These are phyloP conservation scores for Vulpes ferrilata DNA, from an alignment of 2,113 vertebrate species.

Conservation along the genomic window DNA sequence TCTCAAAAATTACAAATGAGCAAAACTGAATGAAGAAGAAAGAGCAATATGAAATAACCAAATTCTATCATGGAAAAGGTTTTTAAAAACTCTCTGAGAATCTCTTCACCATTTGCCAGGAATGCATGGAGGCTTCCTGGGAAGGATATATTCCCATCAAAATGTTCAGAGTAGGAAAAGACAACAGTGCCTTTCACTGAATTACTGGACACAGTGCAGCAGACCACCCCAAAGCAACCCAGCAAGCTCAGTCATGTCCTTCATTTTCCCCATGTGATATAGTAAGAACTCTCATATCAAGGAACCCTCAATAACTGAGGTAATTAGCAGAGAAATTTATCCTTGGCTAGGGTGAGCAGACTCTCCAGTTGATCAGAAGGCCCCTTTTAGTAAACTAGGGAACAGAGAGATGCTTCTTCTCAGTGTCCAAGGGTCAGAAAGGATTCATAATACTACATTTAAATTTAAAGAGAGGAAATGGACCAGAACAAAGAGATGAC, in stretches of 20 bases:
- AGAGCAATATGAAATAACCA: neutral
- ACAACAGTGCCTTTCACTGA: neutral
- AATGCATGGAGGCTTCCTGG: accelerated
- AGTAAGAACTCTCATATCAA: neutral
- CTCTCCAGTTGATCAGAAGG: neutral
- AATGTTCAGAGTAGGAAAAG: neutral
- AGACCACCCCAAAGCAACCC: neutral
- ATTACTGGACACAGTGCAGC: neutral
- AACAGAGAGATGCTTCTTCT: neutral
- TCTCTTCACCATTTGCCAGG: neutral
- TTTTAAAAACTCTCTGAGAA: neutral
- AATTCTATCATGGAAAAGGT: neutral
- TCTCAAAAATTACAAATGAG: neutral
- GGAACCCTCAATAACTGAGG: neutral
- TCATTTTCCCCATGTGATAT: neutral
- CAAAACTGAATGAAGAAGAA: neutral
- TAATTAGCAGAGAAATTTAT: neutral
- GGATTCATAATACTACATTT: neutral
- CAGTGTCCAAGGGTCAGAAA: neutral
- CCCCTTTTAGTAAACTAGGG: neutral
- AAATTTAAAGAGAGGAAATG: neutral
- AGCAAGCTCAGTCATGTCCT: neutral
- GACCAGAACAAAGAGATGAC: neutral
- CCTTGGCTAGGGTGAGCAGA: neutral
- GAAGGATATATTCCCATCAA: neutral